Conservation (phyloP, 2,888 invertebrate genomes). For the Osedax frankpressi region DNA sequence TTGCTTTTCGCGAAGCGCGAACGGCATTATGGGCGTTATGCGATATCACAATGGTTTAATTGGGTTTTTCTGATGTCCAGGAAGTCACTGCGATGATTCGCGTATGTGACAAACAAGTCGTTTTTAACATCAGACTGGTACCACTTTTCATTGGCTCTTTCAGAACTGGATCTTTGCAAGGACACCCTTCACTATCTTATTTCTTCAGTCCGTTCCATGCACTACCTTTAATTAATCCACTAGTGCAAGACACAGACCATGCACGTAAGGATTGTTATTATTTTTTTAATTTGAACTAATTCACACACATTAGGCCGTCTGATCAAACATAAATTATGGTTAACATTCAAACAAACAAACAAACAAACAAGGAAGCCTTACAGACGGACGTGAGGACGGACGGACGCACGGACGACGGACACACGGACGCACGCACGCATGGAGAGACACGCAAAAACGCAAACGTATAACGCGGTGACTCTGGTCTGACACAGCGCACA, state of each 20-base stretch:
- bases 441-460: not conserved
- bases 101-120: not conserved
- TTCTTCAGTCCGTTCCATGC: not conserved
- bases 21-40: not conserved
- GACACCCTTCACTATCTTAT: not conserved
- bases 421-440: not conserved
- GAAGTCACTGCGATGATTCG: not conserved
- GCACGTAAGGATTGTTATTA: not conserved
- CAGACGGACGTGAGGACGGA: too few relatives aligned
- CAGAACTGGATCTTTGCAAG: not conserved
- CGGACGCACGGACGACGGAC: not conserved
- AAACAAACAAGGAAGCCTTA: too few relatives aligned
- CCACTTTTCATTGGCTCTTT: not conserved
- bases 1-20: not conserved
- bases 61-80: not conserved
- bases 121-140: too few relatives aligned
- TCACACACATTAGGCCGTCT: not conserved
- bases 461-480: not conserved
- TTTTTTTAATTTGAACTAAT: not conserved
- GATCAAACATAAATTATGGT: not conserved
- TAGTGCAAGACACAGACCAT: not conserved
- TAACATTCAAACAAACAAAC: constrained; percentile 1
- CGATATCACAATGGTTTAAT: constrained; percentile 3
- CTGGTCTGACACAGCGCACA: not conserved
- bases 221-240: not conserved